A percentile compares a stretch with the other conserved stretches of the same genome.
Conservation (phyloP, 1,140 invertebrate species). For the Ceratina australensis region DNA sequence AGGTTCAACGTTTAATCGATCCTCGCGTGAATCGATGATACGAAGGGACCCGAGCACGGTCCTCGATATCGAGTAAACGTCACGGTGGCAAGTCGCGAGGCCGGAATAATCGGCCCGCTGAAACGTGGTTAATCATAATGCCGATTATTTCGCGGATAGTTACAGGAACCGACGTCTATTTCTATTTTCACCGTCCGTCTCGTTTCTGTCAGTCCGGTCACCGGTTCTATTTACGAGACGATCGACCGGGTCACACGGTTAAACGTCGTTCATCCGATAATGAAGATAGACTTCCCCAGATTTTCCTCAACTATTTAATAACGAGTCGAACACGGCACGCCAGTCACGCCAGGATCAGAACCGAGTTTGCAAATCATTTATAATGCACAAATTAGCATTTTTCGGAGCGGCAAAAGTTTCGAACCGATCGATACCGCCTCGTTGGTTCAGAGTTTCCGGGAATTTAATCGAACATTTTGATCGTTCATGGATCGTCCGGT, state of each 20-base stretch:
- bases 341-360: neutral
- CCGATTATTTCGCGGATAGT: conserved; percentile 47
- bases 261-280: conserved; percentile 62
- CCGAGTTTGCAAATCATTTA: neutral
- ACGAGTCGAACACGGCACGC: conserved; percentile 13
- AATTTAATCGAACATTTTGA: no score
- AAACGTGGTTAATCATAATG: conserved; percentile 47
- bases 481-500: no score
- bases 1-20: conserved; percentile 7
- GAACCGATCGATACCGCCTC: no score
- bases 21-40: neutral
- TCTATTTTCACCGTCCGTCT: conserved; percentile 58
- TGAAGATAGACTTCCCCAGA: conserved; percentile 64
- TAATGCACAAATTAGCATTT: no score
- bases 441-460: no score
- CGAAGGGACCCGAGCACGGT: neutral
- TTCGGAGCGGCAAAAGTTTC: no score
- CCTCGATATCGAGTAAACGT: conserved; percentile 39
- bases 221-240: conserved; percentile 59
- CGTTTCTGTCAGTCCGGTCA: conserved; percentile 56
- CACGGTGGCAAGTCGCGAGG: conserved; percentile 14
- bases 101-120: conserved; percentile 39
- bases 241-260: conserved; percentile 65
- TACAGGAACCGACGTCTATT: conserved; percentile 58
- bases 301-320: conserved; percentile 64